Base-by-base conservation (phyloP, 2,888 invertebrate genomes). In the Agrotis clavis region DNA sequence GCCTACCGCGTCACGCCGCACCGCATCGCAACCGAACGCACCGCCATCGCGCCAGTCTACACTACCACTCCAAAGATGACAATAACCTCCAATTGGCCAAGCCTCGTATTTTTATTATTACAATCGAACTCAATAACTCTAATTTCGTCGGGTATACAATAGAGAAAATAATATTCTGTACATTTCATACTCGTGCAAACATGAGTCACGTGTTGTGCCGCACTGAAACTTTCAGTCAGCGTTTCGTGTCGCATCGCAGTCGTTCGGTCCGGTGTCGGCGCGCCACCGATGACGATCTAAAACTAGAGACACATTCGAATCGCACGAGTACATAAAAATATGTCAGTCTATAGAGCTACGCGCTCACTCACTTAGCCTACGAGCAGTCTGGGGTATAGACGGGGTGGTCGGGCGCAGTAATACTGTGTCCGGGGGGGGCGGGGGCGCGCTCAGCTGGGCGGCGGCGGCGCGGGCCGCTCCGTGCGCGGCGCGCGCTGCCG, bases 311-410 rank as follows among this genome's bases (percentile, higher is more conserved):
- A 92, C 94, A 94, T 93, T 93, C 93, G 92, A 93, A 92, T 92
- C 94, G 94, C 93, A 94, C 93, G 92, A 94, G 92, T 93, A 94
- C 92, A 94, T 94, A 94, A 93, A 92, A 93, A 93, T 94, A 93
- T 91, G 94, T 95, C 95, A 95, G 95, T 95, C 95, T 95, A 94
- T 94, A 92, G 92, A 94, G 92, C 93, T 90, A 90, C 90, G 90
- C 92, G 91, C 93, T 93, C 94, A 92, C 90, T 94, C 94, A 92
- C 93, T 94, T 94, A 95, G 92, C 93, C 94, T 94, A 94, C 90
- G 90, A 91, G 91, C 94, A 94, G 94, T 93, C 94, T 91, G 92
- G 91, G 91, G 89, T 89, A 86, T 88, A 88, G 87, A 88, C 88
- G 89, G 88, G 88, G 83, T 80, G 88, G 85, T 87, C 88, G 88